These are phyloP conservation scores for Elegia similella DNA, from an alignment of 2,888 invertebrate genomes.

Conservation along the genomic window DNA sequence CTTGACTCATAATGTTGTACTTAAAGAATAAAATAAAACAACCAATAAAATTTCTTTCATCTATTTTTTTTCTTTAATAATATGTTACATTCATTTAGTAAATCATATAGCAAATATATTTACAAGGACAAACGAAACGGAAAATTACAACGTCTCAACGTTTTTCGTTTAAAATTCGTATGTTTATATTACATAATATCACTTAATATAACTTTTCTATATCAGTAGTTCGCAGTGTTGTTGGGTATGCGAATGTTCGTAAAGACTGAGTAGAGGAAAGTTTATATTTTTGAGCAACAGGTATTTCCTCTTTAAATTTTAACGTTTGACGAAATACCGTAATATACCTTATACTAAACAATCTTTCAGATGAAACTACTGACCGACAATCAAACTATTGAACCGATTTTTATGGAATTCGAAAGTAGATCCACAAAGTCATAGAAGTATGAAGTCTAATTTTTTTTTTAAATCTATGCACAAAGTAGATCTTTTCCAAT, in stretches of 20 bases:
- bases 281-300: constrained; percentile 28
- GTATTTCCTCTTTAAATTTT: constrained; percentile 13
- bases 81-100: constrained; percentile 81
- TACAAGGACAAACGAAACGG: constrained; percentile 78
- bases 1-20: background rate
- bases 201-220: constrained; percentile 73
- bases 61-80: constrained; percentile 79
- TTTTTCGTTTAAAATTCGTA: constrained; percentile 81
- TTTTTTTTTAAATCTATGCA: too few relatives aligned
- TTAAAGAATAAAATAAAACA: constrained; percentile 46
- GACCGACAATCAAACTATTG: too few relatives aligned
- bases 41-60: constrained; percentile 70
- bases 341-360: too few relatives aligned
- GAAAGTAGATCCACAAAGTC: too few relatives aligned
- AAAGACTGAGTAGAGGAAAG: constrained; percentile 32
- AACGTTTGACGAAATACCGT: background rate
- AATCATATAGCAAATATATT: constrained; percentile 81
- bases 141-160: constrained; percentile 74
- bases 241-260: constrained; percentile 55
- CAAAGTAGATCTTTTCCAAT: too few relatives aligned
- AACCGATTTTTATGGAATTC: too few relatives aligned
- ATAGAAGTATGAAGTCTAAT: too few relatives aligned
- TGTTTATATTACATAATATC: constrained; percentile 79
- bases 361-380: too few relatives aligned
- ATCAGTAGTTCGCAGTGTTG: constrained; percentile 68